Evolutionary conservation across 2,113 vertebrate species (phyloP).

Genomic region (Albula goreensis): DNA sequence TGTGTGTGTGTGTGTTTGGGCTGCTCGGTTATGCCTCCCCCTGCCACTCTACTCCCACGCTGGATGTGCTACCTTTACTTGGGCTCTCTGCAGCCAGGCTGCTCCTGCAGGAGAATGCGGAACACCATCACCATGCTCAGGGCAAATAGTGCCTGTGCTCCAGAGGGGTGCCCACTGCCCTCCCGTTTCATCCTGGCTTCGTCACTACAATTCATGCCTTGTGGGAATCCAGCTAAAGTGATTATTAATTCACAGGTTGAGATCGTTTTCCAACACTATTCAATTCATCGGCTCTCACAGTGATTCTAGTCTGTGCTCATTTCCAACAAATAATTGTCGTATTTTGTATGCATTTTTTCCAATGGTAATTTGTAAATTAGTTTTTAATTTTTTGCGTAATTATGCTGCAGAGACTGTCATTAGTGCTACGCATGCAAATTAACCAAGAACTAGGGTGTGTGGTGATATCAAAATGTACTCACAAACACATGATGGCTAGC

Average conservation of each 20-base stretch:
- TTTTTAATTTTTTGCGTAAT: conserved; percentile 38
- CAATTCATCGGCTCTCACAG: conserved; percentile 8
- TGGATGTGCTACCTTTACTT: background rate
- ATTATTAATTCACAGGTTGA: conserved; percentile 45
- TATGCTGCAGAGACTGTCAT: conserved; percentile 48
- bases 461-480: conserved; percentile 33
- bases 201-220: conserved; percentile 12
- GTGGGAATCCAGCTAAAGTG: conserved; percentile 31
- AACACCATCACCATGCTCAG: background rate
- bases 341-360: background rate
- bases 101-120: background rate
- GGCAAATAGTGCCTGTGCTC: conserved; percentile 24
- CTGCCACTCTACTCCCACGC: background rate
- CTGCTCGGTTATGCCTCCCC: background rate
- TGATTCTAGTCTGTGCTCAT: conserved; percentile 34
- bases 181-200: background rate
- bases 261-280: conserved; percentile 43
- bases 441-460: conserved; percentile 12
- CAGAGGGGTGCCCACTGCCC: conserved; percentile 20
- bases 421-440: conserved; percentile 48
- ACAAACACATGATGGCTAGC: conserved; percentile 23
- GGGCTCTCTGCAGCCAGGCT: background rate
- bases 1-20: background rate
- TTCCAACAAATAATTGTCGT: conserved; percentile 22
- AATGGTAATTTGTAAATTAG: conserved; percentile 6